phyloP scores from a whole-genome alignment of 2,113 vertebrate species.

The Solea senegalensis region DNA sequence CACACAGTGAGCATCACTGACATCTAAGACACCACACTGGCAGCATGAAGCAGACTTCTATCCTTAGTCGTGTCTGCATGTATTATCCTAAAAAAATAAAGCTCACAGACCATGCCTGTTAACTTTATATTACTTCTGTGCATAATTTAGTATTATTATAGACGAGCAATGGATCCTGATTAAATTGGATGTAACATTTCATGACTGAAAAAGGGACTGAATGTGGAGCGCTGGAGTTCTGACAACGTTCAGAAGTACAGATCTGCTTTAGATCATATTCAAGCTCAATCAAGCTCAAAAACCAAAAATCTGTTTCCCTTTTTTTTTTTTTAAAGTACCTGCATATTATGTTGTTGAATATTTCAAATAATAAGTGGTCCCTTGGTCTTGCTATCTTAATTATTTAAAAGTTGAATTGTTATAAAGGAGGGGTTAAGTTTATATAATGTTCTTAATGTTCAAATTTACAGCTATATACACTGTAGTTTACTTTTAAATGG shows the following conservation, averaged over 20 bases:
- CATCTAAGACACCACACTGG: constrained; percentile 46
- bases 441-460: too few relatives aligned
- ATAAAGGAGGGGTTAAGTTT: too few relatives aligned
- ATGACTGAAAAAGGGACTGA: constrained; percentile 16
- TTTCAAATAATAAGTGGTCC: too few relatives aligned
- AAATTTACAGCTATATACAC: too few relatives aligned
- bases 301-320: too few relatives aligned
- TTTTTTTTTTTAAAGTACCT: too few relatives aligned
- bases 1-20: constrained; percentile 48
- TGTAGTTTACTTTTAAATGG: too few relatives aligned
- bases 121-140: constrained; percentile 26
- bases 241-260: constrained; percentile 46
- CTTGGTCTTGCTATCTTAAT: too few relatives aligned
- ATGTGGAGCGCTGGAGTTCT: constrained; percentile 25
- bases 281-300: constrained; percentile 13
- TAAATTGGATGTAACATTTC: constrained; percentile 29
- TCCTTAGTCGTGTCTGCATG: constrained; percentile 49
- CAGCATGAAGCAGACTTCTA: constrained; percentile 51
- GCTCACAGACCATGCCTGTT: neutral
- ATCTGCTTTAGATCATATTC: constrained; percentile 50
- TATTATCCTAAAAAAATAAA: constrained; percentile 38
- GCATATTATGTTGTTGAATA: too few relatives aligned
- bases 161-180: constrained; percentile 49
- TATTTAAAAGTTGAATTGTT: too few relatives aligned
- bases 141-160: constrained; percentile 30